Percentiles rank a stretch among this genome's conserved stretches.
These are phyloP conservation scores for Sparidentex hasta DNA, from an alignment of 2,797 vertebrate species.

Conservation along the genomic window DNA sequence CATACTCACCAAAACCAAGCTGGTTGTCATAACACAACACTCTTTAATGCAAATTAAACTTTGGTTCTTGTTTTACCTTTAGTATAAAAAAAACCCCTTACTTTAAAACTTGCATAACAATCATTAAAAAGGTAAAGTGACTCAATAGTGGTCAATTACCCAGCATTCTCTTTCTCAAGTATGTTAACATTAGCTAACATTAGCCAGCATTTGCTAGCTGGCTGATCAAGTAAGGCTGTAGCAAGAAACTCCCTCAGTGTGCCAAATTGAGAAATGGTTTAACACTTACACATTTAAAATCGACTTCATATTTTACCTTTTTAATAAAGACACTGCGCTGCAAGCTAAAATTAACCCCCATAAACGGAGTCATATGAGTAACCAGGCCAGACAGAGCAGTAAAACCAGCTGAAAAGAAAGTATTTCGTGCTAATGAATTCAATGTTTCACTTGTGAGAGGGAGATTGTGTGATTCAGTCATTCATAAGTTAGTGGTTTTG, in stretches of 20 bases:
- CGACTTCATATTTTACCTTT: too few relatives aligned
- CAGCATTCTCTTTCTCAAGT: background rate
- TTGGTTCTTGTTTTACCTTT: background rate
- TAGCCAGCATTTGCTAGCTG: too few relatives aligned
- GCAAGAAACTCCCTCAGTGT: too few relatives aligned
- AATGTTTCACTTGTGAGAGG: background rate
- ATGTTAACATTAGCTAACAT: constrained; percentile 8
- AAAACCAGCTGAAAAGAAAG: background rate
- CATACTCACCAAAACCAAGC: too few relatives aligned
- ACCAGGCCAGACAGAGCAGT: background rate
- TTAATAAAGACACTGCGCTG: too few relatives aligned
- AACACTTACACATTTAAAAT: too few relatives aligned
- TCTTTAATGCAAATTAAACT: too few relatives aligned
- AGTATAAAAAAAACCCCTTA: background rate
- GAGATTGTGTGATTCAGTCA: background rate
- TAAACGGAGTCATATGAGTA: background rate
- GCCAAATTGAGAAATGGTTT: too few relatives aligned
- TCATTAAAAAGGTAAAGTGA: background rate
- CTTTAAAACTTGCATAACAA: background rate
- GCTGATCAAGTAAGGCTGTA: too few relatives aligned
- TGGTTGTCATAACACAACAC: too few relatives aligned
- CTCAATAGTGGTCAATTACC: background rate
- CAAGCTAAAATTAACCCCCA: background rate
- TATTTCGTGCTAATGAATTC: background rate
- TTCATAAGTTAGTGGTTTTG: background rate